phyloP scores from a whole-genome alignment of 30 jellyfish, hydroid and myxozoan species.

The Aurelia aurita region DNA sequence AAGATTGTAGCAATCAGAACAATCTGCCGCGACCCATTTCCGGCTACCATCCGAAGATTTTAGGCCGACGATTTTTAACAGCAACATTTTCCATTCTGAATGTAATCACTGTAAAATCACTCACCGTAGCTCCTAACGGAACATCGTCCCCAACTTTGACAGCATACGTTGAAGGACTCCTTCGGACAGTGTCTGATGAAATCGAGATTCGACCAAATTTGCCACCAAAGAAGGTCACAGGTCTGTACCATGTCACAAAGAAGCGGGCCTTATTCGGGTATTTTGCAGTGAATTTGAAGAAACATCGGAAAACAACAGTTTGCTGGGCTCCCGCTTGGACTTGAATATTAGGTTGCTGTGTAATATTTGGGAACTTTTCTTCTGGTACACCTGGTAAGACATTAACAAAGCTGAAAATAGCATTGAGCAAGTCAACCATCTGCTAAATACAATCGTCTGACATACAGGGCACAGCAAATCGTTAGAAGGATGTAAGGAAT shows the following conservation, averaged over 20 bases:
- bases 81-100: too few species aligned
- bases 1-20: too few species aligned
- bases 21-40: too few species aligned
- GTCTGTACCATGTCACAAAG: slow-evolving; percentile 69
- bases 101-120: not conserved
- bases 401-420: too few species aligned
- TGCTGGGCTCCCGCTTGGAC: slow-evolving; percentile 39
- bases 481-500: too few species aligned
- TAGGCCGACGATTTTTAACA: too few species aligned
- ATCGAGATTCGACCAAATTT: slow-evolving; percentile 63
- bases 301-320: slow-evolving; percentile 38
- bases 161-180: slow-evolving; percentile 53
- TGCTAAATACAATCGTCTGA: too few species aligned
- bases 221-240: slow-evolving; percentile 74
- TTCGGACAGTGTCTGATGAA: slow-evolving; percentile 27
- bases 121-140: slow-evolving; percentile 61
- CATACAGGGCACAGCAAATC: too few species aligned
- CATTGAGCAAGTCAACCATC: too few species aligned
- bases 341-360: slow-evolving; percentile 41
- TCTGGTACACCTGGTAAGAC: slow-evolving; percentile 2
- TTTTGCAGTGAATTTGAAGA: slow-evolving; percentile 35
- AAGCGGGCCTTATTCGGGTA: slow-evolving; percentile 52
- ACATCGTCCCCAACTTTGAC: slow-evolving; percentile 55
- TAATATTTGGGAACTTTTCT: slow-evolving; percentile 59
- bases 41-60: too few species aligned